These are phyloP conservation scores for Manduca sexta DNA, from an alignment of 1,140 invertebrate genomes.

Conservation along the genomic window DNA sequence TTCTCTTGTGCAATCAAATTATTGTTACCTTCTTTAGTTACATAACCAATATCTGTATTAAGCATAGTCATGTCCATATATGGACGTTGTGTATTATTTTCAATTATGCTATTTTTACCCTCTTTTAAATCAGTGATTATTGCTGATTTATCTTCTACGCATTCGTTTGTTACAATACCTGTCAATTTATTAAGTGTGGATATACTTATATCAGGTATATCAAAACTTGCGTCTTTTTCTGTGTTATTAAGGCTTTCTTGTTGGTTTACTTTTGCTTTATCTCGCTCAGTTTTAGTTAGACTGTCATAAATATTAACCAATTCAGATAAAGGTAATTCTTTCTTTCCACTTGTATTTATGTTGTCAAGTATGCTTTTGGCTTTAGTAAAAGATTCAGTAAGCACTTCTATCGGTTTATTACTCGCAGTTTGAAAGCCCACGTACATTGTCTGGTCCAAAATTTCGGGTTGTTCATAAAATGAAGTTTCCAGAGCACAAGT, in stretches of 20 bases:
- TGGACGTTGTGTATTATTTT: background rate
- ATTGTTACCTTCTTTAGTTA: background rate
- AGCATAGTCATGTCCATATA: background rate
- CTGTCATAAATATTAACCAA: constrained; percentile 37
- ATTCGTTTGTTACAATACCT: too few relatives aligned
- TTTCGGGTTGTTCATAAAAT: constrained; percentile 31
- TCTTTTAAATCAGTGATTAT: background rate
- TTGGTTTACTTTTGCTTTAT: too few relatives aligned
- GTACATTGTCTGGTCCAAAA: constrained; percentile 53
- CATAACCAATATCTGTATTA: background rate
- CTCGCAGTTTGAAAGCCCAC: constrained; percentile 63
- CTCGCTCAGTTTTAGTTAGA: constrained; percentile 2
- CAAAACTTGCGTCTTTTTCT: too few relatives aligned
- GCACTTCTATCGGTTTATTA: constrained; percentile 55
- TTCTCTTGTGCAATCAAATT: background rate
- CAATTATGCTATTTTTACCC: background rate
- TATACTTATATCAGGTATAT: too few relatives aligned
- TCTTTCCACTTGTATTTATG: constrained; percentile 11
- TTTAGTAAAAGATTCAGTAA: constrained; percentile 46
- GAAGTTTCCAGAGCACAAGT: constrained; percentile 51
- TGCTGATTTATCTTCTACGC: background rate
- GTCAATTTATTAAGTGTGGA: too few relatives aligned
- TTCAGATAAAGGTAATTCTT: constrained; percentile 26
- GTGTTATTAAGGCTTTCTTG: too few relatives aligned
- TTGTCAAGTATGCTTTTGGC: constrained; percentile 48